Evolutionary conservation across 2,797 vertebrate genomes (phyloP).

Genomic region (Euthynnus affinis): DNA sequence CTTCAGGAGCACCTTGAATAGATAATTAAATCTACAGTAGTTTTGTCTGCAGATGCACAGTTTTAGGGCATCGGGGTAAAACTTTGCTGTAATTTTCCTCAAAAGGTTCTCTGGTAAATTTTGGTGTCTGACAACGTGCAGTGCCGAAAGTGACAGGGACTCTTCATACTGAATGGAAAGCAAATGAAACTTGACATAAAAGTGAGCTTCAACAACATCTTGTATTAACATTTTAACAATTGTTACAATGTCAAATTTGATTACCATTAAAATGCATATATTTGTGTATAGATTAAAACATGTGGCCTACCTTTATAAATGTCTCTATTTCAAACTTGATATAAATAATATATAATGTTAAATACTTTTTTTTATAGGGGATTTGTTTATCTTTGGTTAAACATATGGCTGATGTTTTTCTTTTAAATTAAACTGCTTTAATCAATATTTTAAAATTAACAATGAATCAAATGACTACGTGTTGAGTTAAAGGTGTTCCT

Average conservation of each 20-base stretch:
- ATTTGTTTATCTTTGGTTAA: not conserved
- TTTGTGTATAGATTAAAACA: not conserved
- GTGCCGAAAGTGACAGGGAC: too few relatives aligned
- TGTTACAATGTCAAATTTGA: not conserved
- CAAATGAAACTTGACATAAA: not conserved
- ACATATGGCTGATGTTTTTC: not conserved
- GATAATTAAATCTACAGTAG: not conserved
- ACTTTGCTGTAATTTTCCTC: not conserved
- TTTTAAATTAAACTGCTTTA: not conserved
- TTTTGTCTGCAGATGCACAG: not conserved
- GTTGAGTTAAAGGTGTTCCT: too few relatives aligned
- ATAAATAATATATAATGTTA: not conserved
- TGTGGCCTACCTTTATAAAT: not conserved
- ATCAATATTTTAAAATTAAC: not conserved
- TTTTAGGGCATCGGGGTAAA: not conserved
- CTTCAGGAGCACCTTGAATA: not conserved
- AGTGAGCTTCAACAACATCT: too few relatives aligned
- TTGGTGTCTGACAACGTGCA: not conserved
- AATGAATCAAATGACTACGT: not conserved
- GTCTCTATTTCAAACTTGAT: not conserved
- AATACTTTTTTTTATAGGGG: not conserved
- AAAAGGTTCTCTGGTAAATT: too few relatives aligned
- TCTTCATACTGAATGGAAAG: too few relatives aligned
- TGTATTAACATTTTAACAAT: too few relatives aligned
- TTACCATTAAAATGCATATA: not conserved